These are phyloP conservation scores for Hypothenemus hampei DNA, from an alignment of 1,140 invertebrate species.

Conservation along the genomic window DNA sequence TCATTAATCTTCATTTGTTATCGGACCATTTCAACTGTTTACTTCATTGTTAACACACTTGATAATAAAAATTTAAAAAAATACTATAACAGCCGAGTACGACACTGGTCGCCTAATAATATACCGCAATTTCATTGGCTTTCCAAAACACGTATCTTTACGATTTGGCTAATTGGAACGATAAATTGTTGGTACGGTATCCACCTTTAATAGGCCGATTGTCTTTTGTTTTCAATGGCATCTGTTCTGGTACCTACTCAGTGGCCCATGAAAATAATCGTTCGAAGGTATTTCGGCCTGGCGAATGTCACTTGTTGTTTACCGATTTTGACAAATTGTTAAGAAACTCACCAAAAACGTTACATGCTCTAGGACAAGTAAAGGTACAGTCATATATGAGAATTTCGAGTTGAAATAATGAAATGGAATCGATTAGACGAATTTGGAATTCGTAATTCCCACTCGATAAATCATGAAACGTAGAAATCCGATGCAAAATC, in stretches of 20 bases:
- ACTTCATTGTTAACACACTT: slow-evolving; percentile 34
- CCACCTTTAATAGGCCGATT: slow-evolving; percentile 48
- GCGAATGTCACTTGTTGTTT: no score
- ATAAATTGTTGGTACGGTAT: slow-evolving; percentile 46
- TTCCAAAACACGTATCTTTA: slow-evolving; percentile 48
- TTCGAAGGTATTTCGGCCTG: no score
- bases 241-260: slow-evolving; percentile 42
- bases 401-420: no score
- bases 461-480: no score
- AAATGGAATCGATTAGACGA: no score
- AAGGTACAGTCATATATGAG: no score
- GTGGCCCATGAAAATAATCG: slow-evolving; percentile 36
- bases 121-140: slow-evolving; percentile 32
- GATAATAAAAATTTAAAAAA: no score
- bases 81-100: neutral
- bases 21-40: slow-evolving; percentile 41
- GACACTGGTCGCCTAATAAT: slow-evolving; percentile 1
- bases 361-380: no score
- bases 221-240: slow-evolving; percentile 46
- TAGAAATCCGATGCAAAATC: no score
- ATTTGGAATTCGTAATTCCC: no score
- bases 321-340: no score
- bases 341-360: no score
- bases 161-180: slow-evolving; percentile 48
- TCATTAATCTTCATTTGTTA: slow-evolving; percentile 44